A percentile compares a stretch with the other conserved stretches of the same genome.
These are phyloP conservation scores for Drosophila funebris DNA, from an alignment of 1,140 invertebrate genomes.

Conservation along the genomic window DNA sequence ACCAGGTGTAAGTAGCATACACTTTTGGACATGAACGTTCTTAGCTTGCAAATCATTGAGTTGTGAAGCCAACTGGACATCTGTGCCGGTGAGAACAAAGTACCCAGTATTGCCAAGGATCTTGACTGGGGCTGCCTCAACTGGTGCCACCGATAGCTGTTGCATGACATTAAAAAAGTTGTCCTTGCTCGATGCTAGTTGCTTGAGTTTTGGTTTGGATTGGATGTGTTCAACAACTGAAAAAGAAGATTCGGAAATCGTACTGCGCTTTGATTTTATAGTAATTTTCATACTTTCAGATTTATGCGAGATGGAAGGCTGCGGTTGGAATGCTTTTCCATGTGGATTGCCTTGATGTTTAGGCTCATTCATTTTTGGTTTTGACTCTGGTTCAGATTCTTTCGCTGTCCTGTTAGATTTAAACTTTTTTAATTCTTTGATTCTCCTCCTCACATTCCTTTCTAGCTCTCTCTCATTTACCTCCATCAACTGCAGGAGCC, in stretches of 20 bases:
- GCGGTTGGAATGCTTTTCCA: not conserved
- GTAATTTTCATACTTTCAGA: not conserved
- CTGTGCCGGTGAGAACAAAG: constrained; percentile 47
- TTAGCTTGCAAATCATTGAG: constrained; percentile 12
- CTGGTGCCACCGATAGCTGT: not conserved
- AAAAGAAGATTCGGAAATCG: too few species aligned
- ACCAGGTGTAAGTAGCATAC: not conserved
- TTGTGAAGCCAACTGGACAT: constrained; percentile 26
- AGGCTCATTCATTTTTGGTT: not conserved
- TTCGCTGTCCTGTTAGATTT: too few species aligned
- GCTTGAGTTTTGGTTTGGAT: not conserved
- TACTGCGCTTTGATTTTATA: too few species aligned
- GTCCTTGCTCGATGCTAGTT: not conserved
- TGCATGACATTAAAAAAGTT: not conserved
- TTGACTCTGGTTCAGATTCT: not conserved
- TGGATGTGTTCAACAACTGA: not conserved
- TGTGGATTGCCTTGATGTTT: not conserved
- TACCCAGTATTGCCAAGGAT: constrained; percentile 43
- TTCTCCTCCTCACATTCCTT: not conserved
- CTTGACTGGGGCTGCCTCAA: not conserved
- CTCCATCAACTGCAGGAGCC: not conserved
- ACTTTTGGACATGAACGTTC: constrained; percentile 7
- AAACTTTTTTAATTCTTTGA: not conserved
- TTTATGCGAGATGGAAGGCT: not conserved
- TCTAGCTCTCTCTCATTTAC: not conserved